phyloP scores from a whole-genome alignment of 2,888 invertebrate species.

The Thumatha senex region DNA sequence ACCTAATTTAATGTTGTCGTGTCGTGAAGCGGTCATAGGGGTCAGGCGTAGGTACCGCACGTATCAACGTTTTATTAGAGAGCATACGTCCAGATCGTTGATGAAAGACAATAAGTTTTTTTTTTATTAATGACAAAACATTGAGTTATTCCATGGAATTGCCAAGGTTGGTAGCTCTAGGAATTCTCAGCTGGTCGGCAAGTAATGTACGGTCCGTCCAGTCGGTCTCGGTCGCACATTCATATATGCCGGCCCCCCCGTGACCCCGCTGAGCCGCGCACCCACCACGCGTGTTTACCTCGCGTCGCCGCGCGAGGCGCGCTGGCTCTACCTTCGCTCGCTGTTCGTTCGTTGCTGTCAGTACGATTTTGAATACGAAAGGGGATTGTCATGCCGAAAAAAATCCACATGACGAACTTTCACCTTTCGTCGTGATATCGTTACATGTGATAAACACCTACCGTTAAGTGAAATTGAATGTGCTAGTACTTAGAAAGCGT shows the following conservation, averaged over 20 bases:
- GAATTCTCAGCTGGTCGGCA: slow-evolving; percentile 64
- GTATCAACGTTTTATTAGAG: slow-evolving; percentile 41
- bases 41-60: slow-evolving; percentile 52
- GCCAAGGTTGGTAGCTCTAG: slow-evolving; percentile 77
- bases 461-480: slow-evolving; percentile 78
- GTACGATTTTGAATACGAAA: slow-evolving; percentile 63
- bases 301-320: slow-evolving; percentile 36
- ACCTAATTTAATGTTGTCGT: too few species aligned
- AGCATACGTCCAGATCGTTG: slow-evolving; percentile 54
- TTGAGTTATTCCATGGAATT: slow-evolving; percentile 77
- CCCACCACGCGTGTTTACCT: slow-evolving; percentile 42
- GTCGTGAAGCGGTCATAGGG: slow-evolving; percentile 43
- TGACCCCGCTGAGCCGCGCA: slow-evolving; percentile 36
- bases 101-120: slow-evolving; percentile 74
- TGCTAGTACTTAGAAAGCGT: slow-evolving; percentile 73
- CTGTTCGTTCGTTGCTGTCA: slow-evolving; percentile 40
- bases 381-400: slow-evolving; percentile 56
- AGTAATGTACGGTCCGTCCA: slow-evolving; percentile 37
- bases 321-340: slow-evolving; percentile 35
- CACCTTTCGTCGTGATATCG: slow-evolving; percentile 75
- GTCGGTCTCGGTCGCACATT: slow-evolving; percentile 6
- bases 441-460: slow-evolving; percentile 75
- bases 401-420: slow-evolving; percentile 68
- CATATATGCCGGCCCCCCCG: background rate
- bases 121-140: slow-evolving; percentile 81